Conservation (phyloP, 2,797 vertebrate species). For the Etheostoma perlongum region DNA sequence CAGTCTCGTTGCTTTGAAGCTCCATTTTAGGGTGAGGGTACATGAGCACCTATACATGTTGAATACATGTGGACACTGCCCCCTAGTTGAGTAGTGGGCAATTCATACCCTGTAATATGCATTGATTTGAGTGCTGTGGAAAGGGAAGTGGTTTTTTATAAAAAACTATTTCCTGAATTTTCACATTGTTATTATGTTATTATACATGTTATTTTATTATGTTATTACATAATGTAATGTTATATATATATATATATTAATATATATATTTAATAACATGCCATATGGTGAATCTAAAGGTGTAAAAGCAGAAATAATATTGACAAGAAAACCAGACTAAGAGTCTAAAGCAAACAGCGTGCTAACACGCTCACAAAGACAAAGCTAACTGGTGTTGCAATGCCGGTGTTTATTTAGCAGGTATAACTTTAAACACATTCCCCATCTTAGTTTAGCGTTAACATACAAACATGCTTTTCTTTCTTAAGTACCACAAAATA, state of each 20-base stretch:
- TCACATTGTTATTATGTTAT: neutral
- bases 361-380: neutral
- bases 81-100: slow-evolving; percentile 36
- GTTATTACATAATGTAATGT: too few relatives aligned
- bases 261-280: neutral
- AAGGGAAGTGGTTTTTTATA: neutral
- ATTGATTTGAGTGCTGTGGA: slow-evolving; percentile 10
- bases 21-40: slow-evolving; percentile 28
- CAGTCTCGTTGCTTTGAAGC: slow-evolving; percentile 9
- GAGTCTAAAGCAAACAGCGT: neutral
- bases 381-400: neutral
- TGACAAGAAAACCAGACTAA: too few relatives aligned
- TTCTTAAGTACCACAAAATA: neutral
- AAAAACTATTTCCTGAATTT: neutral
- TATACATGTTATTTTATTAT: too few relatives aligned
- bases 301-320: neutral
- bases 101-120: neutral
- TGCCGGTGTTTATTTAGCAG: neutral
- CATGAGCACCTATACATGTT: slow-evolving; percentile 1
- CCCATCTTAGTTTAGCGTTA: neutral
- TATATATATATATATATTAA: too few relatives aligned
- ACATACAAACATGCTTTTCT: neutral
- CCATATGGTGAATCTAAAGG: neutral
- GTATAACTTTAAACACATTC: neutral
- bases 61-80: slow-evolving; percentile 42